A percentile compares a stretch with the other conserved stretches of the same genome.
Evolutionary conservation across 2,888 invertebrate genomes (phyloP).

Genomic region (Drosophila prostipennis): DNA sequence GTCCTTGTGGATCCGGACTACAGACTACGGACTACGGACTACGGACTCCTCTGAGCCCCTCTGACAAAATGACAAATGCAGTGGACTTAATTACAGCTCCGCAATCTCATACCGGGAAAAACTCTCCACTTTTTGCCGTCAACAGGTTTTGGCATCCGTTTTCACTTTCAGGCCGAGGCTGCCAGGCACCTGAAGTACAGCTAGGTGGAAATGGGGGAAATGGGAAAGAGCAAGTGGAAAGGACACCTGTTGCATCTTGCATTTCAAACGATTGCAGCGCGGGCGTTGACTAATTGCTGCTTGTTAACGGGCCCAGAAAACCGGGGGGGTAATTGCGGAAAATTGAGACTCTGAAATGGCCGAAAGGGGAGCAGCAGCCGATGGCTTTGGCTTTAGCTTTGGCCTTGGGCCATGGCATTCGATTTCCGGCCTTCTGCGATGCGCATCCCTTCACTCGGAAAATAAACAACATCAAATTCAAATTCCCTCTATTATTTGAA

Average conservation of each 20-base stretch:
- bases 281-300: constrained; percentile 43
- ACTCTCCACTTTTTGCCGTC: constrained; percentile 6
- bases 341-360: constrained; percentile 19
- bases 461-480: neutral
- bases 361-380: neutral
- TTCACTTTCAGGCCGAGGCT: constrained; percentile 31
- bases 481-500: neutral
- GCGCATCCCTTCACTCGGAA: neutral
- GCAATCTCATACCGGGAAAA: constrained; percentile 19
- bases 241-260: constrained; percentile 48
- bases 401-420: constrained; percentile 31
- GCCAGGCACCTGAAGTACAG: neutral
- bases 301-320: constrained; percentile 34
- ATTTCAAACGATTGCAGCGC: constrained; percentile 21
- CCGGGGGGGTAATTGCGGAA: constrained; percentile 27
- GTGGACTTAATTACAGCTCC: constrained; percentile 36
- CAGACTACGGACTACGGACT: too few species aligned
- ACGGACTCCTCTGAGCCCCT: constrained; percentile 4
- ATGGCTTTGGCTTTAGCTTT: neutral
- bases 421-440: constrained; percentile 21
- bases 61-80: constrained; percentile 42
- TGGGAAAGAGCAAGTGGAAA: neutral
- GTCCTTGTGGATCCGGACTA: constrained; percentile 22
- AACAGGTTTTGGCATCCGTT: constrained; percentile 40
- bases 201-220: neutral